Base-by-base conservation (phyloP, 2,113 vertebrate species). In the Larimichthys polyactis region DNA sequence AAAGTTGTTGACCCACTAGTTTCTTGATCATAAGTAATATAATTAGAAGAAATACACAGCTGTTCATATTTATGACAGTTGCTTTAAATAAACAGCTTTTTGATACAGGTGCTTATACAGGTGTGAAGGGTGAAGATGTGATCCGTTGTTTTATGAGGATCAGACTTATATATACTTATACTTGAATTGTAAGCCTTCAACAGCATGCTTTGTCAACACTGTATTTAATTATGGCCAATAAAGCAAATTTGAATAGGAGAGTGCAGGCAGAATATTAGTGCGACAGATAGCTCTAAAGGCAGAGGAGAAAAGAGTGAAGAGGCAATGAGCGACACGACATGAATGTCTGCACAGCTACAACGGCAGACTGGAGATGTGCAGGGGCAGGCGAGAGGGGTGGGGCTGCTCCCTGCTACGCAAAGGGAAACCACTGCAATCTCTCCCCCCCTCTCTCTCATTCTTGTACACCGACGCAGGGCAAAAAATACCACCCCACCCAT, bases 371-470 rank as follows among this genome's bases (percentile, higher is more conserved):
- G 78, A 86, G 73, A 75, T 15, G 40, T 73, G 79, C 62, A 57
- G 64, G 70, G 82, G 40, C 49, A 54, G 60, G 48, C 12, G 15
- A 66, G n/a, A 72, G 67, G 88, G 87, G 90, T 85, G 90, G 90
- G 86, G 85, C 84, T 77, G 84, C 71, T 74, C 49, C 2, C 64
- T 77, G 65, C 71, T 83, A 75, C 43, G 51, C 77, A 82, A 70
- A 76, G 29, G 78, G 75, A 89, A 70, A 77, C 63, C 76, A 84
- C 85, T 87, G 81, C 74, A 87, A 76, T 72, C 70, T 71, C 85
- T 43, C 71, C 48, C 62, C 48, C 62, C 46, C 66, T 16, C 15
- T 32, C 54, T 76, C 67, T 66, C 70, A 60, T 71, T 75, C 68
- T 27, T 67, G 40, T 24, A 77, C 43, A 67, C 59, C 7, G 11